A percentile compares a stretch with the other conserved stretches of the same genome.
phyloP scores from a whole-genome alignment of 2,113 vertebrate genomes.

The Mustela lutreola region DNA sequence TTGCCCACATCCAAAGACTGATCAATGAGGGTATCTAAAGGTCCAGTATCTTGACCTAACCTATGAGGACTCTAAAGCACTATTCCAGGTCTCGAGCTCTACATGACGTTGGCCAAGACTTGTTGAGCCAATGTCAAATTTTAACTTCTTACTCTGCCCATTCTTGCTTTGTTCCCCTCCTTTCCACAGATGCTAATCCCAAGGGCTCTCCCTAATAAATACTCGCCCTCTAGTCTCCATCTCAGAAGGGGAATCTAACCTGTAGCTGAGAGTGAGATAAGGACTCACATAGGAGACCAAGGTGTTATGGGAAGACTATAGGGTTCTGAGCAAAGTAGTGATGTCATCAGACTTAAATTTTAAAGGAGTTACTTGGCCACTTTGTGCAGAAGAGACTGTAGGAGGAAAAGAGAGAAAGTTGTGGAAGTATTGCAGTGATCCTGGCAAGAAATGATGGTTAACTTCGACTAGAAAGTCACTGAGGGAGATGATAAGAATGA shows the following conservation, averaged over 20 bases:
- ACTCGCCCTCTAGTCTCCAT: not conserved
- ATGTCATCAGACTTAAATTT: not conserved
- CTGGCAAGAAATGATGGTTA: not conserved
- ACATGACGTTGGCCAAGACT: not conserved
- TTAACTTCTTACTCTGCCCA: not conserved
- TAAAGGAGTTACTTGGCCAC: not conserved
- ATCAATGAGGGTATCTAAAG: not conserved
- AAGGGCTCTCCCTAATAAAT: not conserved
- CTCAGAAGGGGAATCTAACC: not conserved
- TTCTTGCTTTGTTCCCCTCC: not conserved
- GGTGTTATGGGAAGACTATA: not conserved
- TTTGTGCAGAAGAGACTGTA: not conserved
- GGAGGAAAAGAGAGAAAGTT: not conserved
- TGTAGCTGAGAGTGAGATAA: not conserved
- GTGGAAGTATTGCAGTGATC: not conserved
- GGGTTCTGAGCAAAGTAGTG: not conserved
- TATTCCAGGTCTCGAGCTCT: not conserved
- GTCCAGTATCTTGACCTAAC: not conserved
- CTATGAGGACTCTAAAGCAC: not conserved
- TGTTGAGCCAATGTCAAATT: not conserved
- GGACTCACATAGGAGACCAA: not conserved
- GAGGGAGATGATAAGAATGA: not conserved
- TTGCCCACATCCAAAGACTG: not conserved
- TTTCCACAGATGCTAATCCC: not conserved
- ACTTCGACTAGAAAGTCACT: not conserved